Evolutionary conservation across 1,140 invertebrate species (phyloP), one percentile per base, ranked within the genome.

Genomic region (Eufriesea mexicana): DNA sequence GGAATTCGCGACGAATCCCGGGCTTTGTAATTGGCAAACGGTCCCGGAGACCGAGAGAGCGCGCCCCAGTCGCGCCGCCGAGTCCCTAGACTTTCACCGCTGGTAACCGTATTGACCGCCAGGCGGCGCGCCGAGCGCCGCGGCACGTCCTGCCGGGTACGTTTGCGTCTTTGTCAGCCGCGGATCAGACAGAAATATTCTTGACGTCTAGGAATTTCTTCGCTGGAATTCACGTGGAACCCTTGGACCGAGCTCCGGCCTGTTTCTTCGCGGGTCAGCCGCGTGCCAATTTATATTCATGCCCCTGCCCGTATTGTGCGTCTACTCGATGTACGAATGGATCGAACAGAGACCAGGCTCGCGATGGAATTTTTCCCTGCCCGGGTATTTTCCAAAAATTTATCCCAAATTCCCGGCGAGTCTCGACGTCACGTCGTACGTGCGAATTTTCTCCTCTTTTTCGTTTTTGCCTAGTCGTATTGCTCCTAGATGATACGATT

Each of bases 21-120:
- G 35, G 35, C 68, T 89, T 89, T 86, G 84, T 86, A 89, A 89
- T 89, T 84, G 88, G 70, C 85, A 86, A 89, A 89, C 86, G 82
- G 76, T 42, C 75, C 55, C 73, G 72, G 68, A 59, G 70, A 70
- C 61, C 47, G 68, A n/a, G n/a, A n/a, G n/a, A n/a, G n/a, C n/a
- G n/a, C n/a, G n/a, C n/a, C n/a, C n/a, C n/a, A n/a, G n/a, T n/a
- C n/a, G 71, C 66, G 49, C 45, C 42, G 57, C 68, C 45, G 67
- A 79, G 49, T 54, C 62, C 54, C 67, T 28, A 71, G 42, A 45
- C 74, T 83, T 78, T 78, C 54, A 62, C 71, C 71, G 66, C 64
- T 57, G 28, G 64, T 55, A 59, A 70, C 74, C 70, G 77, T 78
- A 67, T 55, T 35, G 35, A 35, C 35, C 35, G 35, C 35, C 35